A percentile compares a stretch with the other conserved stretches of the same genome.
phyloP scores from a whole-genome alignment of 2,888 invertebrate genomes.

The Drosophila yooni region DNA sequence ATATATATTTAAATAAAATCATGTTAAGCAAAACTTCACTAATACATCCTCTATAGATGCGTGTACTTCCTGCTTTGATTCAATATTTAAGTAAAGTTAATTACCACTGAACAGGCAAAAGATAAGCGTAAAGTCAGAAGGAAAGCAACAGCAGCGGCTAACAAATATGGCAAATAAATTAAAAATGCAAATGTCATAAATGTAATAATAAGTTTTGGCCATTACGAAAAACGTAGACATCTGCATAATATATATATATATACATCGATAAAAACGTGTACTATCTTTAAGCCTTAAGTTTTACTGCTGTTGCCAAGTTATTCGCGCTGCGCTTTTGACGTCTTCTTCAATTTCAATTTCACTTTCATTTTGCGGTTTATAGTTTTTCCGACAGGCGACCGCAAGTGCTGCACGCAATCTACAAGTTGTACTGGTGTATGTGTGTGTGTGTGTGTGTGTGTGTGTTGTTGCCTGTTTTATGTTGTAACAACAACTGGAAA shows the following conservation, averaged over 20 bases:
- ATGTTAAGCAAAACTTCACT: neutral
- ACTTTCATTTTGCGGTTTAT: constrained; percentile 74
- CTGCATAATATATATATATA: constrained; percentile 32
- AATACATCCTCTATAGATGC: neutral
- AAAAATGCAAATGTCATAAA: constrained; percentile 58
- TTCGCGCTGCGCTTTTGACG: constrained; percentile 57
- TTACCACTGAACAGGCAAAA: constrained; percentile 6
- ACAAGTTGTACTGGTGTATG: constrained; percentile 35
- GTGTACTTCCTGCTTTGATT: constrained; percentile 36
- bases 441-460: constrained; percentile 34
- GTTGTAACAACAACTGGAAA: constrained; percentile 74
- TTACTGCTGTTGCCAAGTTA: constrained; percentile 17
- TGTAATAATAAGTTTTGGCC: constrained; percentile 37
- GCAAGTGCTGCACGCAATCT: constrained; percentile 69
- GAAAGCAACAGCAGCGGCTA: neutral
- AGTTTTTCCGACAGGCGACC: constrained; percentile 73
- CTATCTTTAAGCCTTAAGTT: constrained; percentile 8
- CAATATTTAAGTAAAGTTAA: constrained; percentile 19
- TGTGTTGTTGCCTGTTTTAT: constrained; percentile 48
- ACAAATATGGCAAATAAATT: constrained; percentile 21
- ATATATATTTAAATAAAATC: constrained; percentile 8
- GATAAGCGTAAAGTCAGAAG: constrained; percentile 11
- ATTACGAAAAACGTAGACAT: constrained; percentile 46
- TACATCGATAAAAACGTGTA: neutral
- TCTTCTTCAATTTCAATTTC: constrained; percentile 79